A percentile compares a stretch with the other conserved stretches of the same genome.
phyloP scores from a whole-genome alignment of 2,888 invertebrate genomes.

The Eristalis pertinax region DNA sequence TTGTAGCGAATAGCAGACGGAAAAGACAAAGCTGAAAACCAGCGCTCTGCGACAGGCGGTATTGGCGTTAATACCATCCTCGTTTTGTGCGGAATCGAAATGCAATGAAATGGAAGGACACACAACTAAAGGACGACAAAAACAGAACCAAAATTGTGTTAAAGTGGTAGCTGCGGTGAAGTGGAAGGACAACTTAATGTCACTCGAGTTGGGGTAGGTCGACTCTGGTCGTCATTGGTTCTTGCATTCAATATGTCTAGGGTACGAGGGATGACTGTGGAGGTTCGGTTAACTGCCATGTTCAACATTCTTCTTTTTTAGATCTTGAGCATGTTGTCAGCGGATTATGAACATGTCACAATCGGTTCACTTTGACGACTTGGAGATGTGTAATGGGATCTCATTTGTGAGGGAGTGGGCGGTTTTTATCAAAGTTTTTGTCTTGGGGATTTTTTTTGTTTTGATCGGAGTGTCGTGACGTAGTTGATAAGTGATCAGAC shows the following conservation, averaged over 20 bases:
- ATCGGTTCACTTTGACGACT: neutral
- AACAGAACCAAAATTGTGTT: neutral
- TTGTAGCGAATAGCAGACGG: neutral
- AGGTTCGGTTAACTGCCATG: neutral
- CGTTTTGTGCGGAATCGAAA: neutral
- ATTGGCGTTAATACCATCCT: neutral
- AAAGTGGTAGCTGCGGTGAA: neutral
- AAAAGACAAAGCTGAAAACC: neutral
- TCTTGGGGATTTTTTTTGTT: too few species aligned
- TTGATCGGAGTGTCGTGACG: too few species aligned
- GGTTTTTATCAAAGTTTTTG: neutral
- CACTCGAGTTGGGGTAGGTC: conserved; percentile 13
- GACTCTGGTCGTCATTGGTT: neutral
- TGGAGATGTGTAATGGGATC: neutral
- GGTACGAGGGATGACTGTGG: neutral
- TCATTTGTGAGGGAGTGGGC: too few species aligned
- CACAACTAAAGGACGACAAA: neutral
- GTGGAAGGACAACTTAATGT: conserved; percentile 12
- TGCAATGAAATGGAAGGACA: conserved; percentile 13
- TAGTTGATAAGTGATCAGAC: too few species aligned
- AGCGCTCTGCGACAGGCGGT: neutral
- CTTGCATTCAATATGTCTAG: neutral
- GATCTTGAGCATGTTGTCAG: neutral
- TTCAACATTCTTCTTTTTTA: neutral
- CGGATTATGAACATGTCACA: neutral